Evolutionary conservation across 2,113 vertebrate species (phyloP), one percentile per base, ranked within the genome.

Genomic region (Formicarius rufipectus): DNA sequence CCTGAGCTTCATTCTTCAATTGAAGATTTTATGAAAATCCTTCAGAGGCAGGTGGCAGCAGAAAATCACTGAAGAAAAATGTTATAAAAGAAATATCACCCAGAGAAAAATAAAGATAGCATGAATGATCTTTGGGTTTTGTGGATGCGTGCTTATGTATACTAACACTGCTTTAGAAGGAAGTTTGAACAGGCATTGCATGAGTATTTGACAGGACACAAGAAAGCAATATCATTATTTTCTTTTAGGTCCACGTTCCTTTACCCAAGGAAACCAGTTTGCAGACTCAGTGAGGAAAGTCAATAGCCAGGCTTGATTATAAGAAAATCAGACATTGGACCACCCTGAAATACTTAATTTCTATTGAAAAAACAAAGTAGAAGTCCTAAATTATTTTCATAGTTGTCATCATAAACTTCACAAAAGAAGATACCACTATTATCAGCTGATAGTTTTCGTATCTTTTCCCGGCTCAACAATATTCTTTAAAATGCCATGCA

Each of bases 21-120:
- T 81, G 50, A 21, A 63, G 60, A 66, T 89, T 77, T 81, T 72
- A 74, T 2, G 6, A 45, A 94, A 94, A 69, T 33, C 10, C 31
- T 63, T 89, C 58, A 92, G 73, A 89, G 84, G 56, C 59, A 89
- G 76, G 50, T 89, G 84, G 68, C 68, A 84, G 89, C 45, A 94
- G 39, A 67, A 95, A 52, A 69, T 77, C 60, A 24, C 27, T 44
- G 42, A 95, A 93, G 30, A 72, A 76, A 87, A 94, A 68, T n/a
- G 4, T 22, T 52, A 28, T 17, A 23, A 58, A 73, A 83, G 35
- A 80, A 90, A 39, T 22, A 53, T 23, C 8, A 80, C 2, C 6
- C 42, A 79, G 14, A n/a, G 10, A 83, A 18, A 31, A 4, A 4
- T 20, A 69, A 42, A 79, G 22, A 56, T 35, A 11, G 3, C 14